Evolutionary conservation across 2,888 invertebrate genomes (phyloP), one percentile per base, ranked within the genome.

Genomic region (Odontothrips loti): DNA sequence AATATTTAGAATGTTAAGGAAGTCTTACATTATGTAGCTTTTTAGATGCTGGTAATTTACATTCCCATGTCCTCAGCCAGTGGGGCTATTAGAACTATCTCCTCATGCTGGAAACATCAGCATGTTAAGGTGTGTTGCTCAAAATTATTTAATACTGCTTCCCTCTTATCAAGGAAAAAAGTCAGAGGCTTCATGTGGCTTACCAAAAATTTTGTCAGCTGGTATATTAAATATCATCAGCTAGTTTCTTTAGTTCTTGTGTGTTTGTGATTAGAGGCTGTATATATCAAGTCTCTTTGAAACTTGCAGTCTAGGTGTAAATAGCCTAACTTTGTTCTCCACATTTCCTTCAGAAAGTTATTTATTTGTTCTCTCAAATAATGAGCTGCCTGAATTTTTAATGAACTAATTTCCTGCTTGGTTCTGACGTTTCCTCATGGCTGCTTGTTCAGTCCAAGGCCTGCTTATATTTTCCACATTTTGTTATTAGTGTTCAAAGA

Each of bases 11-110:
- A 23, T 68, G 58, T 75, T 75, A 75, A 75, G 68, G 68, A 23
- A 75, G 68, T 75, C 68, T 75, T 75, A 75, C 68, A 23, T 10
- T 27, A 75, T 75, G 68, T 75, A 75, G 68, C 68, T 75, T 75
- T 75, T 23, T 75, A 75, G 68, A 75, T 75, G 68, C 68, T 75
- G 68, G 68, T 27, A 75, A 23, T 75, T 75, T 75, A 75, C 68
- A 75, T 75, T 75, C 68, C 68, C 27, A 75, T 27, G 68, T 27
- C 23, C 68, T 27, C 68, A 12, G 12, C 68, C 27, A 27, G 23
- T 75, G 68, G 68, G 68, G 68, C 68, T 75, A 23, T 23, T 75
- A 75, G 23, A 75, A 11, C 23, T 27, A 75, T 58, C 20, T 58
- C 17, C 20, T 58, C 58, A 58, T 58, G 58, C 68, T 75, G 23